phyloP scores from a whole-genome alignment of 2,888 invertebrate genomes.

The Sarcophaga subvicina region DNA sequence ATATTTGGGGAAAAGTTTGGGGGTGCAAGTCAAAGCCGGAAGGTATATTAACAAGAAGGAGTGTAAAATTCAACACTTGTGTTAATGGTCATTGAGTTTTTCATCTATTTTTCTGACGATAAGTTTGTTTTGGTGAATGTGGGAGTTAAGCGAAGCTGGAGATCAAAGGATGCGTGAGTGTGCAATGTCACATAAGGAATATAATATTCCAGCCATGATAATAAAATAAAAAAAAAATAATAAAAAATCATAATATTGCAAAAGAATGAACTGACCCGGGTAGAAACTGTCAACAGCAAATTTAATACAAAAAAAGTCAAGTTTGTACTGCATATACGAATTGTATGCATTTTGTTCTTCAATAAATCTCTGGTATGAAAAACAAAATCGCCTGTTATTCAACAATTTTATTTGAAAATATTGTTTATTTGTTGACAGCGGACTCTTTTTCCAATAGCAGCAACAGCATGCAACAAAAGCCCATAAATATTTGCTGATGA shows the following conservation, averaged over 20 bases:
- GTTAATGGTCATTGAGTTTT: constrained; percentile 58
- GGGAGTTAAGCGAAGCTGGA: background rate
- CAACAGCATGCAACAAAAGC: constrained; percentile 62
- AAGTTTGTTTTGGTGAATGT: background rate
- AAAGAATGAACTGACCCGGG: constrained; percentile 22
- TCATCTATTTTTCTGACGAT: background rate
- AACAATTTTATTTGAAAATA: constrained; percentile 38
- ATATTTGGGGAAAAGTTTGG: constrained; percentile 2
- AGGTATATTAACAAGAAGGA: constrained; percentile 66
- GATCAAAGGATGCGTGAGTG: constrained; percentile 32
- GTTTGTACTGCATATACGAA: background rate
- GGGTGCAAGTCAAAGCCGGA: constrained; percentile 50
- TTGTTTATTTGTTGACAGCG: constrained; percentile 8
- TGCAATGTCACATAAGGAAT: constrained; percentile 49
- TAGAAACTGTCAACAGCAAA: constrained; percentile 11
- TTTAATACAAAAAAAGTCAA: constrained; percentile 9
- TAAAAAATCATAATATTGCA: constrained; percentile 17
- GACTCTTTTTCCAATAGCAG: background rate
- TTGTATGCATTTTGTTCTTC: constrained; percentile 43
- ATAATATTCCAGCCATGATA: background rate
- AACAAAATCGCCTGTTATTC: constrained; percentile 26
- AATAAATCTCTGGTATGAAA: constrained; percentile 1
- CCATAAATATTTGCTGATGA: constrained; percentile 59
- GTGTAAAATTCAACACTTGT: constrained; percentile 67
- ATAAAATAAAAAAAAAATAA: background rate